Evolutionary conservation across 2,888 invertebrate genomes (phyloP), one percentile per base, ranked within the genome.

Genomic region (Parascotia fuliginaria): DNA sequence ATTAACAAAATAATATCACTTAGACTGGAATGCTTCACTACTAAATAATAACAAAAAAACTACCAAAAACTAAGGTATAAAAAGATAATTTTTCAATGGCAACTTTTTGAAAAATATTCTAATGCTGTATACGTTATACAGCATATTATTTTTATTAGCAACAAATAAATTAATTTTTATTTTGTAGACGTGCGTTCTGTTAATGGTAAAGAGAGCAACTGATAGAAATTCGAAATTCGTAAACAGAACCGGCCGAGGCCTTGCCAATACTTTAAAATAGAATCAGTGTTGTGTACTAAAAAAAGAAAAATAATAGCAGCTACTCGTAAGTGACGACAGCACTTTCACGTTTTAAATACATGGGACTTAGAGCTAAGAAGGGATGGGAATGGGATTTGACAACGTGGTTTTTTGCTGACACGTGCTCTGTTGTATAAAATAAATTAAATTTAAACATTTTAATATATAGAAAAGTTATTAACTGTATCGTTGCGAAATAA

Each of bases 221-320:
- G 81, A 64, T 59, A 22, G 14, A 28, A 24, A 24, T 24, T 24
- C 58, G 60, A 64, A 69, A 70, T 59, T 62, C 60, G 63, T 60
- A 73, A 75, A 75, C 77, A 81, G 70, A 59, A 57, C 57, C 53
- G 58, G 44, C 65, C 70, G 42, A 37, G 39, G 57, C 51, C 60
- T 77, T 85, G 89, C 89, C 87, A 89, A 85, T 53, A 66, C 63
- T 60, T 70, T 62, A 69, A 82, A 85, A 86, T 88, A 89, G 70
- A 66, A 63, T 42, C 11, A 9, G 38, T 63, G 63, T 68, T 66
- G 55, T 66, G 60, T 73, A 55, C 56, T 61, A 63, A 62, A 64
- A 51, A 59, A 47, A 56, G 55, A 63, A 42, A 51, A 57, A 52
- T 60, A 60, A 52, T 47, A 42, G 39, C 31, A 29, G 31, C n/a